These are phyloP conservation scores for Gonioctena quinquepunctata DNA, from an alignment of 1,140 invertebrate species.

Conservation along the genomic window DNA sequence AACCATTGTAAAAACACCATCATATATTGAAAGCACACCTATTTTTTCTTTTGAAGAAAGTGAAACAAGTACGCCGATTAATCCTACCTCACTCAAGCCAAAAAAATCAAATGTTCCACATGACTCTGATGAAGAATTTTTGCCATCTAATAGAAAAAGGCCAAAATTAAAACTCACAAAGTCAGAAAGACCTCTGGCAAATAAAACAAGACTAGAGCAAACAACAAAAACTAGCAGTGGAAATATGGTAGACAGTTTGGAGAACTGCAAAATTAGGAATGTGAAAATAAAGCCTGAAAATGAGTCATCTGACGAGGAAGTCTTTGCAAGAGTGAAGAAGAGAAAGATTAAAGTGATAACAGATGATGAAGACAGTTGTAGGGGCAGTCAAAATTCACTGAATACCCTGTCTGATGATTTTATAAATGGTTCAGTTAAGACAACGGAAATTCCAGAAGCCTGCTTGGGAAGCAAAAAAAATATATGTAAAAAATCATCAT, in stretches of 20 bases:
- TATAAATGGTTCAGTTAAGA: background rate
- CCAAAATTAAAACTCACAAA: background rate
- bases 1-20: background rate
- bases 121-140: slow-evolving; percentile 11
- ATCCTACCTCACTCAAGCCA: background rate
- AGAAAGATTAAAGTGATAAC: background rate
- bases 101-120: background rate
- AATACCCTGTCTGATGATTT: background rate
- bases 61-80: background rate
- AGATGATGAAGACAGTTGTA: slow-evolving; percentile 2
- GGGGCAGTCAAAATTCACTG: background rate
- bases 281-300: background rate
- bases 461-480: background rate
- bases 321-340: background rate
- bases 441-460: background rate
- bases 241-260: background rate
- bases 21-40: background rate
- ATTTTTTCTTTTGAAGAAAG: background rate
- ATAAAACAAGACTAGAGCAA: background rate
- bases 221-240: background rate
- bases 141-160: background rate
- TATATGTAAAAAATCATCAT: background rate
- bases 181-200: background rate
- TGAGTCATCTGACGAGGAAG: background rate
- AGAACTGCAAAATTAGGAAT: background rate